Evolutionary conservation across 2,888 invertebrate genomes (phyloP), one percentile per base, ranked within the genome.

Genomic region (Neocrepidodera transversa): DNA sequence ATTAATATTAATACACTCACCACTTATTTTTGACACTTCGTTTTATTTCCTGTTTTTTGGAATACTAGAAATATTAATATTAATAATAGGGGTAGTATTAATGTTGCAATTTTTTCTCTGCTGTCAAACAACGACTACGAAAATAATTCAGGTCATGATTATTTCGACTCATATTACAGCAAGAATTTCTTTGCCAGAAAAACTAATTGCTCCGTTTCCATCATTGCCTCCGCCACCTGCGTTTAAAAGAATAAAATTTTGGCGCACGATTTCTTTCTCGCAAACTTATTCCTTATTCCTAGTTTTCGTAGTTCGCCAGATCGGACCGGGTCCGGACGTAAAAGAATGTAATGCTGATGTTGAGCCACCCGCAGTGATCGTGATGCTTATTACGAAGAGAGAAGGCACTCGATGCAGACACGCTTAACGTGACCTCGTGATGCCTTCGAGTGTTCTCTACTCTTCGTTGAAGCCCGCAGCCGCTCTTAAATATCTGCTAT

Each of bases 281-380:
- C 17, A 6, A 8, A 10, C 23, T 7, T 3, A 23, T 23, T n/a
- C 23, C 23, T 3, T 5, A 7, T 23, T 5, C 4, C 23, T 5
- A 7, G 23, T 7, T 8, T 6, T 10, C 5, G 42, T 20, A 23
- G 18, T 49, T 49, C 13, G 30, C 30, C 16, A 28, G n/a, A 8
- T 16, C 14, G 13, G 42, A 68, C 63, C 43, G 17, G 14, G 23
- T 11, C 45, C 54, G 45, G 45, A 45, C 45, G 35, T 36, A 54
- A 28, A 65, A 63, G 63, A 62, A 64, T 66, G 58, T 64, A 63
- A 63, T 61, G 67, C 68, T 66, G 62, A 64, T 63, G 68, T 70
- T 70, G 63, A 68, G 70, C 75, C 75, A 74, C 73, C 74, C 74
- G 74, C 73, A 70, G 73, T 65, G 71, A 72, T 75, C 75, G 75